phyloP scores from a whole-genome alignment of 2,797 vertebrate species.

The Mus caroli region DNA sequence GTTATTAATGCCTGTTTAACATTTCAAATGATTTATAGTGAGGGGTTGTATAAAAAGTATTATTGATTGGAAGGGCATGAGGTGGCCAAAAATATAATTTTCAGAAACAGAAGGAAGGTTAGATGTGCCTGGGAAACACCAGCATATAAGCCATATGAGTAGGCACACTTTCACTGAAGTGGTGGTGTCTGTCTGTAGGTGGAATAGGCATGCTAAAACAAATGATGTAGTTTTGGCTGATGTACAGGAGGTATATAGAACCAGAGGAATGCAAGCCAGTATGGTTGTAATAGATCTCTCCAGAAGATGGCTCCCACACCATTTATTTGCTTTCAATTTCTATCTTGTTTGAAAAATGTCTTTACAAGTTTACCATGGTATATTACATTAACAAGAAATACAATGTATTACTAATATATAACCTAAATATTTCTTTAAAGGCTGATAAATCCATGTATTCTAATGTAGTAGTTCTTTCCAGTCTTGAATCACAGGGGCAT shows the following conservation, averaged over 20 bases:
- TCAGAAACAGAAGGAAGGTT: not conserved
- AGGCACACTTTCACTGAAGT: not conserved
- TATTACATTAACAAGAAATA: not conserved
- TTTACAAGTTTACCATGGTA: not conserved
- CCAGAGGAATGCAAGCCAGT: not conserved
- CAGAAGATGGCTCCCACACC: conserved; percentile 76
- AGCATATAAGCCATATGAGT: not conserved
- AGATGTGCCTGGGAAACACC: not conserved
- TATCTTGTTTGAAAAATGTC: not conserved
- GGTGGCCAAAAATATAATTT: not conserved
- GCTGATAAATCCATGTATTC: not conserved
- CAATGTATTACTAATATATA: not conserved
- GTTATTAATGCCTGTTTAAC: not conserved
- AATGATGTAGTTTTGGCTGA: not conserved
- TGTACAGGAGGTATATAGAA: not conserved
- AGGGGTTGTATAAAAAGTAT: not conserved
- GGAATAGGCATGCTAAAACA: not conserved
- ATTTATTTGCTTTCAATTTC: conserved; percentile 65
- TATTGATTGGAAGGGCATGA: not conserved
- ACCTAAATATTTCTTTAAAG: not conserved
- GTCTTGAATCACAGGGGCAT: not conserved
- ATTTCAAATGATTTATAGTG: not conserved
- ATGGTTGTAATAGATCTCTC: conserved; percentile 58
- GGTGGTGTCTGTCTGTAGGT: not conserved
- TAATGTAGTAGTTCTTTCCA: not conserved